These are phyloP conservation scores for Polypterus senegalus DNA, from an alignment of 2,113 vertebrate genomes.

Conservation along the genomic window DNA sequence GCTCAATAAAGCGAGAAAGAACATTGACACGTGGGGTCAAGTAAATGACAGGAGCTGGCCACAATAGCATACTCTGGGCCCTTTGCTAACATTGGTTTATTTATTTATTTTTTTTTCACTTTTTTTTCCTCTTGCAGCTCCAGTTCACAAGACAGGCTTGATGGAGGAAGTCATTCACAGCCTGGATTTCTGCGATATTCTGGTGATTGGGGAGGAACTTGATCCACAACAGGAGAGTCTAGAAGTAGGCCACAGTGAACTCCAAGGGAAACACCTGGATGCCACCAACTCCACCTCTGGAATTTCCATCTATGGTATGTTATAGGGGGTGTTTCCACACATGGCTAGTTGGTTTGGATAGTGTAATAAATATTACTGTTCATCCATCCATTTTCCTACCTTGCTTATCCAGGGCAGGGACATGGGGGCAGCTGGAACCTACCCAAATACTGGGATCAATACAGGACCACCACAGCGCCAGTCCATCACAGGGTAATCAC, in stretches of 20 bases:
- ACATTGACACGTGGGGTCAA: too few relatives aligned
- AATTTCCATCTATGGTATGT: constrained; percentile 85
- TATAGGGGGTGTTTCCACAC: neutral
- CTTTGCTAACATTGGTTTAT: too few relatives aligned
- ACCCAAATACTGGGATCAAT: too few relatives aligned
- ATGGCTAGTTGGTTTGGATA: neutral
- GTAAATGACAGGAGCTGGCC: too few relatives aligned
- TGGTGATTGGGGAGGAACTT: constrained; percentile 77
- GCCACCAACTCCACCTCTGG: constrained; percentile 89
- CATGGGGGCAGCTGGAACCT: too few relatives aligned
- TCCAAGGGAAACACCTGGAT: constrained; percentile 78
- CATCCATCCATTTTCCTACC: too few relatives aligned
- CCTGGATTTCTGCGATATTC: constrained; percentile 88
- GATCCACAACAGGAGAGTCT: constrained; percentile 68
- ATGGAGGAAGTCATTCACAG: constrained; percentile 84
- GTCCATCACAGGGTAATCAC: too few relatives aligned
- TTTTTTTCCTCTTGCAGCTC: constrained; percentile 3
- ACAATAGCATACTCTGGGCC: too few relatives aligned
- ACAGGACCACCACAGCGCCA: too few relatives aligned
- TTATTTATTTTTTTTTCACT: too few relatives aligned
- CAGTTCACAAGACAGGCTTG: constrained; percentile 49
- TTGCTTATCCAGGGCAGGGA: too few relatives aligned
- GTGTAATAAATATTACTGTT: neutral
- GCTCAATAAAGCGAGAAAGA: too few relatives aligned
- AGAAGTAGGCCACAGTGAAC: constrained; percentile 53